phyloP scores from a whole-genome alignment of 2,113 vertebrate genomes.

The Podarcis cretensis region DNA sequence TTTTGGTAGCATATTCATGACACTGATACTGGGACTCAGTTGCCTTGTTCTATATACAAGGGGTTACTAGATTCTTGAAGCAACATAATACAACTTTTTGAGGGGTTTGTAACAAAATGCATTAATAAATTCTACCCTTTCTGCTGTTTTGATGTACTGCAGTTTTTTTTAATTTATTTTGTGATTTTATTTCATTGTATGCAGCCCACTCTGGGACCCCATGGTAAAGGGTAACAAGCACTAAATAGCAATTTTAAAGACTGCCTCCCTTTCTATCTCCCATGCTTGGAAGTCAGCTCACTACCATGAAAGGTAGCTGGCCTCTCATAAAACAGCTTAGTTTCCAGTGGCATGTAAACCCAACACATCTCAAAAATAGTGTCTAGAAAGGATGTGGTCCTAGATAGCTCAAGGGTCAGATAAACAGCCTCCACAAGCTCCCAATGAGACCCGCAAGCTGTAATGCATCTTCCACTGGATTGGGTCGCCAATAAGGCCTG shows the following conservation, averaged over 20 bases:
- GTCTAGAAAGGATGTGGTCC: neutral
- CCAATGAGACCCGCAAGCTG: no score
- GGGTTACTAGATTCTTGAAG: slow-evolving; percentile 34
- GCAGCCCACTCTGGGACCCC: no score
- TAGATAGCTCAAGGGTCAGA: neutral
- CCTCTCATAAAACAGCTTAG: neutral
- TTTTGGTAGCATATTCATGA: slow-evolving; percentile 22
- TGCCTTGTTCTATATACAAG: slow-evolving; percentile 42
- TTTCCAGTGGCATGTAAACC: neutral
- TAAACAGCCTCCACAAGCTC: neutral
- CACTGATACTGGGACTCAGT: neutral
- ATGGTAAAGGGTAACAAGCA: no score
- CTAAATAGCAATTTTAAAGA: neutral
- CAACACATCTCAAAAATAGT: neutral
- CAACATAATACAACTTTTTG: no score
- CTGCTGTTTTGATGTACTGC: no score
- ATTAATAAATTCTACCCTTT: no score
- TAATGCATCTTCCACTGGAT: neutral
- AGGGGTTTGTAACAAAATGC: no score
- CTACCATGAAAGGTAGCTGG: neutral
- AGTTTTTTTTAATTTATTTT: no score
- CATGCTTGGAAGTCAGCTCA: neutral
- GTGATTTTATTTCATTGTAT: no score
- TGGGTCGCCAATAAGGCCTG: neutral
- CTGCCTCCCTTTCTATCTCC: neutral